Evolutionary conservation across 1,140 invertebrate genomes (phyloP), one percentile per base, ranked within the genome.

Genomic region (Pentalonia nigronervosa): DNA sequence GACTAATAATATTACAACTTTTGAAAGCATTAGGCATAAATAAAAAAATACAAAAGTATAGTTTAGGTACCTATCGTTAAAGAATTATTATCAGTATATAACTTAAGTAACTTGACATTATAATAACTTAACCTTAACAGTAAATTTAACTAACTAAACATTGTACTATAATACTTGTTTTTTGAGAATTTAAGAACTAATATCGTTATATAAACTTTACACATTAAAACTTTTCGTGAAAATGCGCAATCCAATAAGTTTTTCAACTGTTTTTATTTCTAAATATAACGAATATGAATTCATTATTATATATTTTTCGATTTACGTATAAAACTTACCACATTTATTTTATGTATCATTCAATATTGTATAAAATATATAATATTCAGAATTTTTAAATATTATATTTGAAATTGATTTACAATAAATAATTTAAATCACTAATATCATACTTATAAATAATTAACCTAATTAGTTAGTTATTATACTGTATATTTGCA

Each of bases 171-270:
- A 83, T 36, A 83, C 47, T 92, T 50, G 47, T 92, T 89, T 83
- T 81, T n/a, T 50, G 67, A 83, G 83, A 41, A 92, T 92, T 92
- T 83, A 50, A 92, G 84, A 92, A 92, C 91, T 81, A 92, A 81
- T 92, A 81, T 92, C 76, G 91, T 92, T 92, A 47, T 50, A 92
- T 81, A 92, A 92, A 92, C 91, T 92, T 92, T 81, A 92, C 34
- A 84, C 91, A 92, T 92, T 92, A 92, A 92, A 92, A 92, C 60
- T 92, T 92, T 92, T 47, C 17, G 7, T 36, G 47, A 92, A 92
- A 92, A 84, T 92, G 34, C 25, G 76, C 25, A 92, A 92, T 92
- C 67, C 91, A 50, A 92, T 92, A 83, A 92, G 91, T 50, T 81
- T 89, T 89, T 56, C 21, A 36, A 23, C 47, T 3, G 76, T 50